Evolutionary conservation across 2,888 invertebrate genomes (phyloP), one percentile per base, ranked within the genome.

Genomic region (Trilocha varians): DNA sequence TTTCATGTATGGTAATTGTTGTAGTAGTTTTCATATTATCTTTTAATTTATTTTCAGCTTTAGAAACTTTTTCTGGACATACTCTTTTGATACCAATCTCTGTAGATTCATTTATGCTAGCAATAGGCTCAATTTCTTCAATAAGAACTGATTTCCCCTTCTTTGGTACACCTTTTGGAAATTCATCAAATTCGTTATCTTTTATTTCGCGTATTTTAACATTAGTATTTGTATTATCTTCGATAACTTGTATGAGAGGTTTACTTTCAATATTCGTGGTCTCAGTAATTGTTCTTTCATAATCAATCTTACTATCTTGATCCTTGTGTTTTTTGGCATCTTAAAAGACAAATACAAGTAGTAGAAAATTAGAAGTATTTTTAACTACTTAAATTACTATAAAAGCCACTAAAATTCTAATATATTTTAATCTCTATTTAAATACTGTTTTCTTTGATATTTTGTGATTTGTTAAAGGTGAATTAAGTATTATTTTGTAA

Each of bases 201-300:
- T 13, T 9, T 9, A 9, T 16, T 9, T 15, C 9, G 16, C 11
- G 25, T 34, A 6, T 25, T 36, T 38, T 36, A 11, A 15, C 37
- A 14, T 14, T 25, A 16, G 14, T 17, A 9, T 37, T 37, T 1
- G 58, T 71, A 33, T 61, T 50, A 25, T 40, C 48, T 33, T 75
- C 74, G 34, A 80, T 65, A 3, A 82, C 65, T 65, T 84, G 72
- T 48, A 78, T 65, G 2, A 80, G 46, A 0, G 76, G 64, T 54
- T 77, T 82, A 39, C 55, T 67, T 52, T 66, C 65, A 15, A 50
- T 49, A n/a, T 43, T 32, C 1, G 25, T 13, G 4, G 39, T 17
- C 13, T 50, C 55, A 40, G 8, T 25, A 25, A 25, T 25, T 11
- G 25, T 25, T 25, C 11, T 25, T 25, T 25, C 25, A 25, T 25